phyloP scores from a whole-genome alignment of 2,113 vertebrate genomes.

The Azemiops feae region DNA sequence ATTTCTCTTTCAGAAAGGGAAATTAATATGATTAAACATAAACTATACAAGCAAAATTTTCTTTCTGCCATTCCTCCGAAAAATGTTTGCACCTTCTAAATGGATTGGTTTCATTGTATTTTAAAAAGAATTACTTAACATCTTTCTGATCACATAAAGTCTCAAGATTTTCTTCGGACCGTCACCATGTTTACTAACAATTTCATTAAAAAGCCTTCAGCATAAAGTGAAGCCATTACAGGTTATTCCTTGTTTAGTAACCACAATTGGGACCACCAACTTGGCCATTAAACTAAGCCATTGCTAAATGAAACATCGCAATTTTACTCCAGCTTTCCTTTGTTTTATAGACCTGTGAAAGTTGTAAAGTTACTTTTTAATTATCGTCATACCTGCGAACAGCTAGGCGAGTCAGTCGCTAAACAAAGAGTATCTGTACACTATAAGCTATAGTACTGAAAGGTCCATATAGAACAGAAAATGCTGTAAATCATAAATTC shows the following conservation, averaged over 20 bases:
- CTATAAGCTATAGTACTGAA: neutral
- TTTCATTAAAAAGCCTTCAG: neutral
- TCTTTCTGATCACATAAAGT: neutral
- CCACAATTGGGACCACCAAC: neutral
- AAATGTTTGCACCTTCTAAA: neutral
- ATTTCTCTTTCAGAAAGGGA: neutral
- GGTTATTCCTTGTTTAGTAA: neutral
- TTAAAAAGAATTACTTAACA: neutral
- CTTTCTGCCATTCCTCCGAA: too few species aligned
- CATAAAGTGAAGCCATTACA: neutral
- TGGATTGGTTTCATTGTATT: neutral
- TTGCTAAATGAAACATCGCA: neutral
- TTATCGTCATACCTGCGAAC: neutral
- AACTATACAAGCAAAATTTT: neutral
- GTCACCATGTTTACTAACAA: too few species aligned
- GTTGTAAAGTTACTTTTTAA: neutral
- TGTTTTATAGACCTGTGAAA: neutral
- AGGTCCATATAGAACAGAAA: neutral
- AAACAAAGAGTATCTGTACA: neutral
- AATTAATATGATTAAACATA: neutral
- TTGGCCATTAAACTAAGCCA: neutral
- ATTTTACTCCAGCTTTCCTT: neutral
- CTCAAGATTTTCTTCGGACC: neutral
- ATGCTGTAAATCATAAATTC: neutral
- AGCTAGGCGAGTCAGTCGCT: neutral